Evolutionary conservation across 2,113 vertebrate species (phyloP), one percentile per base, ranked within the genome.

Genomic region (Cacatua alba): DNA sequence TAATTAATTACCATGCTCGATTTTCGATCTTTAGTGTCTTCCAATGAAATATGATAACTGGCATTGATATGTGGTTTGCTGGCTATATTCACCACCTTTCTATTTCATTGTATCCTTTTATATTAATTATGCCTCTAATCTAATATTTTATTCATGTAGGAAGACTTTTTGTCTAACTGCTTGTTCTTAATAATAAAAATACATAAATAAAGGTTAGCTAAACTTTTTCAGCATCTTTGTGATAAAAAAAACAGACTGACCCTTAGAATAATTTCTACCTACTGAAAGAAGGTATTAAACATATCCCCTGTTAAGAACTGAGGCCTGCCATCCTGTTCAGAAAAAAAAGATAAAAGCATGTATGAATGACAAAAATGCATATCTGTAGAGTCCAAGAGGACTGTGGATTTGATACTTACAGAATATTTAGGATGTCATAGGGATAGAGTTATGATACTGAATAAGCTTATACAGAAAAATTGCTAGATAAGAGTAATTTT

Each of bases 71-170:
- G 96, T 86, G 78, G 91, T 95, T 94, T 91, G 85, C 89, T 95
- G 94, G 90, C 86, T 96, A 53, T 96, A 97, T 97, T 95, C 97
- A 44, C 94, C 85, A 97, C 80, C 86, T 97, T 96, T 96, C 72
- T 94, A 82, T 97, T 94, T 92, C 83, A 76, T 75, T 97, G 79
- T 95, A 96, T 97, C 51, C 62, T 97, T 97, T 96, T 86, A 93
- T 97, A 97, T 94, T 97, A 97, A 97, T 97, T 97, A 96, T 7
- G 28, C 53, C 28, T 88, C 64, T 91, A 83, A 70, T 24, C 37
- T 37, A 96, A 97, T 97, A 94, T 97, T 97, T 98, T 97, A 97
- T 97, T 97, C 82, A 97, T 97, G 51, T 94, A 74, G 92, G 55
- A 97, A 97, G 88, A 77, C 29, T 93, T 89, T 96, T 97, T 97